Percentiles rank a stretch among this genome's conserved stretches.
Conservation (phyloP, 2,888 invertebrate genomes). For the Zaprionus lineosus region DNA sequence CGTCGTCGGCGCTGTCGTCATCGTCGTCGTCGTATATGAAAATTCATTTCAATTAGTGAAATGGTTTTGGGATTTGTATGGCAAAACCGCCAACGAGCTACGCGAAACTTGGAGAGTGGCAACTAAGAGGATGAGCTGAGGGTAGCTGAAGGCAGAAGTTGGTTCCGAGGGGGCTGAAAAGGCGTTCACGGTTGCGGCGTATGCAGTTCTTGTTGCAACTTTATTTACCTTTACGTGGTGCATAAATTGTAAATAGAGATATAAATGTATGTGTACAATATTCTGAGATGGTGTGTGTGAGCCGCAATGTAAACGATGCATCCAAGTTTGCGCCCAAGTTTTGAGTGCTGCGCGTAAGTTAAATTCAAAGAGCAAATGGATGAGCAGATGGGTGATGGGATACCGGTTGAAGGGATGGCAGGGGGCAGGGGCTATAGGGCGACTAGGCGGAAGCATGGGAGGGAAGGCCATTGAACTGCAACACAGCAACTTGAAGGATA, state of each 20-base stretch:
- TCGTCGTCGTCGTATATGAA: constrained; percentile 52
- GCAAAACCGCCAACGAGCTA: constrained; percentile 46
- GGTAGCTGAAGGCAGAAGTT: constrained; percentile 2
- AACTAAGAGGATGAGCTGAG: no score
- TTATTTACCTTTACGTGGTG: constrained; percentile 66
- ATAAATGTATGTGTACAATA: constrained; percentile 37
- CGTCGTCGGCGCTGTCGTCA: constrained; percentile 4
- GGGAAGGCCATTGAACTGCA: not conserved
- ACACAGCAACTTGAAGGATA: not conserved
- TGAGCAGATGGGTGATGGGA: no score
- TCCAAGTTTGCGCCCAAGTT: constrained; percentile 27
- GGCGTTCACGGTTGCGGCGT: constrained; percentile 29
- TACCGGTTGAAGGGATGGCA: no score
- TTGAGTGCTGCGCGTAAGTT: constrained; percentile 15
- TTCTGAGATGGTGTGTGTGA: constrained; percentile 2
- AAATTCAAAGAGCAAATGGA: no score
- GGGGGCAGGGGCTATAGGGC: no score
- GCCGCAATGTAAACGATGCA: constrained; percentile 27
- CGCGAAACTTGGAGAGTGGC: no score
- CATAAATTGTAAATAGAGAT: constrained; percentile 71
- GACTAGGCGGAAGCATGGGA: no score
- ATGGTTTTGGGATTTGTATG: constrained; percentile 78
- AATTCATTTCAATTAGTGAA: constrained; percentile 81
- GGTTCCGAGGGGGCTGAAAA: no score
- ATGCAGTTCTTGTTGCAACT: constrained; percentile 60